Evolutionary conservation across 1,140 invertebrate species (phyloP), one percentile per base, ranked within the genome.

Genomic region (Hyphantria cunea): DNA sequence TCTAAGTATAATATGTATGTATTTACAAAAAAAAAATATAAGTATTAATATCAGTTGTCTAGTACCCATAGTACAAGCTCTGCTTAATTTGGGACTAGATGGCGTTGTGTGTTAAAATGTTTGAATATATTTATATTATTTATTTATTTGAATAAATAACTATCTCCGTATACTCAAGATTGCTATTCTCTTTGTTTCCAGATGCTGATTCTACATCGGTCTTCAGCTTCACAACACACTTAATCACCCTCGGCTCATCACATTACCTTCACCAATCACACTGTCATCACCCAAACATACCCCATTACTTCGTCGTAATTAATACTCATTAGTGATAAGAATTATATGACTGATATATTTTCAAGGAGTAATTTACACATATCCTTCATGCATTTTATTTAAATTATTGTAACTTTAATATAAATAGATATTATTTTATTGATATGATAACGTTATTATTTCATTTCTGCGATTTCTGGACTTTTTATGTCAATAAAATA

Each of bases 251-350:
- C 50, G 14, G 44, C 31, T 42, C 32, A 33, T 14, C 10, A n/a
- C 9, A 47, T 47, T 32, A 50, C 31, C n/a, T 50, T 12, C 25
- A 17, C n/a, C 34, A 50, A 42, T 32, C 37, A 49, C 34, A 58
- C 45, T 45, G 42, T 32, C 42, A 47, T 34, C 42, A 55, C 25
- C 41, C 31, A 17, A 6, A 15, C 41, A 17, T 17, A 42, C 42
- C n/a, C 45, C 44, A 3, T 56, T 47, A 25, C 11, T 12, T 39
- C 55, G 70, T 74, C 63, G 70, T 68, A 61, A 72, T 76, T 53
- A 89, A 89, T 89, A 89, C 86, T 89, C 86, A 89, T 65, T 89
- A 89, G 82, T 54, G 68, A 66, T 82, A 85, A 74, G 65, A 68
- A 60, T 74, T 73, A 75, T 74, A 78, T 64, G 84, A 87, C 84